Percentiles rank a stretch among this genome's conserved stretches.
Evolutionary conservation across 2,888 invertebrate species (phyloP).

Genomic region (Ferrisia virgata): DNA sequence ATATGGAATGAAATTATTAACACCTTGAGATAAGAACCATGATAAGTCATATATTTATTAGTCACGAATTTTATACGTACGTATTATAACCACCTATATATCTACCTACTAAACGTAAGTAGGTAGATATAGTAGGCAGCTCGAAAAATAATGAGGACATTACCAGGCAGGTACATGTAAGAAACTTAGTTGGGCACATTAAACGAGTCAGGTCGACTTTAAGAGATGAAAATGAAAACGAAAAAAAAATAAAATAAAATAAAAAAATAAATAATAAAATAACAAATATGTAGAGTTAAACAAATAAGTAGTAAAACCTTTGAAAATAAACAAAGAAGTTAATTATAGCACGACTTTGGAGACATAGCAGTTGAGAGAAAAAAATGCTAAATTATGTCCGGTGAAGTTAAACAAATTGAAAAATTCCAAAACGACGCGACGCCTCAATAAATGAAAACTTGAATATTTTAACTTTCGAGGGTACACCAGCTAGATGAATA

Average conservation of each 20-base stretch:
- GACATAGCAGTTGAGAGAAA: not conserved
- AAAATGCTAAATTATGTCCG: not conserved
- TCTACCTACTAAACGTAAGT: not conserved
- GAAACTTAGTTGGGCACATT: too few relatives aligned
- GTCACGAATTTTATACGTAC: conserved; percentile 7
- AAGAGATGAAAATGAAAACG: not conserved
- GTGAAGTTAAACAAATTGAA: not conserved
- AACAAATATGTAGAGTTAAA: not conserved
- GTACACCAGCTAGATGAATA: too few relatives aligned
- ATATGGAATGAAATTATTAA: conserved; percentile 31
- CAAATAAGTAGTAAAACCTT: too few relatives aligned
- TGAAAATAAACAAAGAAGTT: not conserved
- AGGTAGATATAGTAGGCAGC: not conserved
- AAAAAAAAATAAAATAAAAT: not conserved
- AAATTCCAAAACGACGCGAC: not conserved
- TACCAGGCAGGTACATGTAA: not conserved
- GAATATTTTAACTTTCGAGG: not conserved
- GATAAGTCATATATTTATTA: not conserved
- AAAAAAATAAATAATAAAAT: not conserved
- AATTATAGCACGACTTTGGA: not conserved
- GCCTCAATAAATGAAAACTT: not conserved
- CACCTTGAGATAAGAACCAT: conserved; percentile 33
- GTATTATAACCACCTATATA: not conserved
- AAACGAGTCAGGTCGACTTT: too few relatives aligned
- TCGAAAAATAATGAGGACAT: not conserved